These are phyloP conservation scores for Ctenosaura bakeri DNA, from an alignment of 2,797 vertebrate genomes.

Conservation along the genomic window DNA sequence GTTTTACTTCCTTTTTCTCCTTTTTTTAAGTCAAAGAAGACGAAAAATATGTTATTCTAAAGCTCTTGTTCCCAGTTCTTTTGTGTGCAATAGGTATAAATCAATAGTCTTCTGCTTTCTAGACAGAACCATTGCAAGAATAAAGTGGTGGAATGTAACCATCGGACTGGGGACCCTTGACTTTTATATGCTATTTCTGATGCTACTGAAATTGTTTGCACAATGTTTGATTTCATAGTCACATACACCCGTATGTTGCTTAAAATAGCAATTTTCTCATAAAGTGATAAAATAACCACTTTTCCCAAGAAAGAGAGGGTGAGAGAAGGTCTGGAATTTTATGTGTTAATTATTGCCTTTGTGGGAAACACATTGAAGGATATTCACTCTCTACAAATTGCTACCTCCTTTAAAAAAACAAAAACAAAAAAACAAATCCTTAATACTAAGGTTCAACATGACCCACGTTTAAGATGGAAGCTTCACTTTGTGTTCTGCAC, in stretches of 20 bases:
- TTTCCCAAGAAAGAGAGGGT: too few species aligned
- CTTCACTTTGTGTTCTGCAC: neutral
- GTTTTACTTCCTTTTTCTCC: constrained; percentile 6
- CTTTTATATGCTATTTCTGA: accelerated
- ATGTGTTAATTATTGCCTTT: neutral
- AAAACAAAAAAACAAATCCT: neutral
- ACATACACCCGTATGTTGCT: neutral
- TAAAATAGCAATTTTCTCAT: too few species aligned
- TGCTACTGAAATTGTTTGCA: neutral
- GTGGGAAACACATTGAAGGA: neutral
- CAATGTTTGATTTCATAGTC: constrained; percentile 21
- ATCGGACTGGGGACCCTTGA: neutral
- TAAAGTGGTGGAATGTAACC: constrained; percentile 23
- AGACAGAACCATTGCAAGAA: constrained; percentile 1
- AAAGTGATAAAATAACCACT: too few species aligned
- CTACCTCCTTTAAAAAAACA: neutral
- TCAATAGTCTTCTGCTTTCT: constrained; percentile 49
- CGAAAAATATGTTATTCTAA: constrained; percentile 12
- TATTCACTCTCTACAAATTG: neutral
- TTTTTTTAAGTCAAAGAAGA: neutral
- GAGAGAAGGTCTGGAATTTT: neutral
- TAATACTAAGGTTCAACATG: neutral
- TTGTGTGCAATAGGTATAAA: neutral
- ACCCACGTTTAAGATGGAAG: neutral
- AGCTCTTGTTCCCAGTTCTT: constrained; percentile 10